These are phyloP conservation scores for Gastracanthus pulcherrimus DNA, from an alignment of 2,888 invertebrate species.

Conservation along the genomic window DNA sequence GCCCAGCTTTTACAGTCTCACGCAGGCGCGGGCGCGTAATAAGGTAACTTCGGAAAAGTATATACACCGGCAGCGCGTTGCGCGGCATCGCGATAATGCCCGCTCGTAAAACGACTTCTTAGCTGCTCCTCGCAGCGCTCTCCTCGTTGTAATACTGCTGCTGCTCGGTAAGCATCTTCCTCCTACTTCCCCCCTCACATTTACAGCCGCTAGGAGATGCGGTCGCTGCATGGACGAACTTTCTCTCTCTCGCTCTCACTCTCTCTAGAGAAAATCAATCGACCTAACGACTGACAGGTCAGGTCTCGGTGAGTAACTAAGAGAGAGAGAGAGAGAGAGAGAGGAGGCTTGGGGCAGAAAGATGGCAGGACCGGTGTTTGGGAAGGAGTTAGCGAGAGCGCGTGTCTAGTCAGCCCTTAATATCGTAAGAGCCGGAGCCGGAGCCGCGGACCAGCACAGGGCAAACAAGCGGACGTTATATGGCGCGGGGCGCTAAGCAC, in stretches of 20 bases:
- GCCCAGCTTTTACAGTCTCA: slow-evolving; percentile 19
- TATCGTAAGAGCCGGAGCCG: slow-evolving; percentile 75
- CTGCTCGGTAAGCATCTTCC: slow-evolving; percentile 37
- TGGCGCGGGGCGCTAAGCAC: slow-evolving; percentile 70
- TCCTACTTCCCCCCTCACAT: slow-evolving; percentile 57
- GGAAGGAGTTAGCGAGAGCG: slow-evolving; percentile 55
- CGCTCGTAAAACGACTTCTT: slow-evolving; percentile 54
- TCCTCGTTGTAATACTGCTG: neutral
- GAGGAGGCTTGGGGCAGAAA: slow-evolving; percentile 49
- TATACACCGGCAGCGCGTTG: no score
- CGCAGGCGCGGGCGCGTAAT: slow-evolving; percentile 34
- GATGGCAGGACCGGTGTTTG: slow-evolving; percentile 51
- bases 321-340: neutral
- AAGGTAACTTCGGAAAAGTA: slow-evolving; percentile 50
- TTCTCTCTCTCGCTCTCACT: neutral
- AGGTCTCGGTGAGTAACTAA: slow-evolving; percentile 26
- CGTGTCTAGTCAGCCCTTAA: slow-evolving; percentile 77
- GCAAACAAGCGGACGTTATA: slow-evolving; percentile 71
- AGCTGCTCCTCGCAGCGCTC: neutral
- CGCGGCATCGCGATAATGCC: slow-evolving; percentile 37
- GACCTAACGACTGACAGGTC: slow-evolving; percentile 70
- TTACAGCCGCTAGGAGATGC: slow-evolving; percentile 51
- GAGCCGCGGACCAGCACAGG: slow-evolving; percentile 68
- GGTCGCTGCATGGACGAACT: slow-evolving; percentile 59
- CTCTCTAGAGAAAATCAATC: slow-evolving; percentile 73